These are phyloP conservation scores for Carterocephalus palaemon DNA, from an alignment of 2,888 invertebrate genomes.

Conservation along the genomic window DNA sequence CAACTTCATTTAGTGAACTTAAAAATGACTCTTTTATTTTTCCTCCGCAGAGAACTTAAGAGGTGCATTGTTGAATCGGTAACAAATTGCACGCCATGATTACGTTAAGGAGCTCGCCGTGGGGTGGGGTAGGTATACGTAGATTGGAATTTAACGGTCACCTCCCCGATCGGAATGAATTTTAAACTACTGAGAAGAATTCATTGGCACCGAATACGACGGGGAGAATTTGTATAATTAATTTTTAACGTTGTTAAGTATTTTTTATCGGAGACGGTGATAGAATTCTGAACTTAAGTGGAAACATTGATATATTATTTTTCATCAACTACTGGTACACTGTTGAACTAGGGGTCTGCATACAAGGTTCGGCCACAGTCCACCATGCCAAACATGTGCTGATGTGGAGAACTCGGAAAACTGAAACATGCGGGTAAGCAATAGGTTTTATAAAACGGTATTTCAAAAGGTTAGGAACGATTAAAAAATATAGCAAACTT, in stretches of 20 bases:
- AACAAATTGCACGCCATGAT: conserved; percentile 75
- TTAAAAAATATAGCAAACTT: too few species aligned
- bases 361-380: too few species aligned
- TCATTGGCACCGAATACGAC: conserved; percentile 30
- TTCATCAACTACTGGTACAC: too few species aligned
- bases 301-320: too few species aligned
- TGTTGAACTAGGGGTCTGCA: too few species aligned
- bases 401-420: too few species aligned
- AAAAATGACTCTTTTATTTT: conserved; percentile 70
- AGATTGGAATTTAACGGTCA: conserved; percentile 62
- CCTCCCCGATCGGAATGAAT: conserved; percentile 44
- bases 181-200: conserved; percentile 40
- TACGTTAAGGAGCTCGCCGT: conserved; percentile 58
- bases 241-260: conserved; percentile 29
- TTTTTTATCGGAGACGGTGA: too few species aligned
- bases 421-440: too few species aligned
- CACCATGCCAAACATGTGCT: too few species aligned
- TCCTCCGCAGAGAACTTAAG: conserved; percentile 63
- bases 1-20: conserved; percentile 76
- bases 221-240: conserved; percentile 29
- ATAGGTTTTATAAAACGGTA: too few species aligned
- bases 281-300: too few species aligned
- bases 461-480: too few species aligned
- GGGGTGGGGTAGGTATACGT: conserved; percentile 51
- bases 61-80: conserved; percentile 77